Evolutionary conservation across 1,140 invertebrate genomes (phyloP), one percentile per base, ranked within the genome.

Genomic region (Octopus bimaculoides): DNA sequence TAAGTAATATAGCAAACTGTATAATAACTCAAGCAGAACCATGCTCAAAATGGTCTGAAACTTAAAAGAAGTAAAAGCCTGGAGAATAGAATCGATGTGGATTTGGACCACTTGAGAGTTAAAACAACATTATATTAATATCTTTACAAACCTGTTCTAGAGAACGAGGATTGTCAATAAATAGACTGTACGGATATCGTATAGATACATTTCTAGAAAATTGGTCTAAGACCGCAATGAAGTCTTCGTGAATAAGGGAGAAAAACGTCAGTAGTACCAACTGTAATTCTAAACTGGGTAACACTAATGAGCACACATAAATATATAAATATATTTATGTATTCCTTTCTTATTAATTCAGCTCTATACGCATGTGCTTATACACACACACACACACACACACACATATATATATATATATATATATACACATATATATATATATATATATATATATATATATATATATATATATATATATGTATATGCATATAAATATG

Each of bases 341-440:
- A 9, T 61, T 61, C 56, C 9, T 10, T 61, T 61, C 9, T 10
- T 9, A 61, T 17, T 10, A 61, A 61, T 17, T 10, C 56, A 9
- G 9, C 9, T 61, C 9, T 3, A 61, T 1, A 2, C 9, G 1
- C 17, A 17, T 10, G 0, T 10, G 9, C 9, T 61, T 10, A 9
- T 1, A 61, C 3, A 61, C 1, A 61, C 54, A 17, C 53, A 80
- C 10, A 80, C 74, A 80, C 41, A 80, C 5, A 78, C 54, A 61
- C 53, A 80, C 41, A 77, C 56, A 54, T 20, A 80, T 61, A 61
- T 52, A 56, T 17, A 61, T 55, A 54, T 54, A 80, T 71, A 78
- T 69, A 4, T 26, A 66, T 20, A 79, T 71, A 79, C 71, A 79
- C 54, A 79, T 74, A 75, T 74, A 79, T 54, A 79, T 54, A 75